Conservation (phyloP, 2,113 vertebrate genomes). For the Thamnophis sirtalis region DNA sequence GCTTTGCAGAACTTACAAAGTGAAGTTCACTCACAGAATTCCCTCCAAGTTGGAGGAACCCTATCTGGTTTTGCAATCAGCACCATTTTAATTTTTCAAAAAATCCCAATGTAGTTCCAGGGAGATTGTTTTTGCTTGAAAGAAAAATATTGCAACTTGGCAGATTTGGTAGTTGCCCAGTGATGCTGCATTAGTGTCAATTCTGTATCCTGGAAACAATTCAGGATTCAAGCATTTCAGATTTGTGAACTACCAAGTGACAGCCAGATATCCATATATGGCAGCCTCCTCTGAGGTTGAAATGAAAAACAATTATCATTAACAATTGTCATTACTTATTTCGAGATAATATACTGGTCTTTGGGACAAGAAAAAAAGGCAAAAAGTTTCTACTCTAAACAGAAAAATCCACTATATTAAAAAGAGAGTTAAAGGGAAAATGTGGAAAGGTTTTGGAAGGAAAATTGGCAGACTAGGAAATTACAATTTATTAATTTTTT, state of each 20-base stretch:
- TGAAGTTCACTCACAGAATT: neutral
- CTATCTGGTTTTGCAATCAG: neutral
- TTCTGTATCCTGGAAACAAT: neutral
- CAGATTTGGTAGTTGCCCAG: neutral
- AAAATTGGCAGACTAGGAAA: neutral
- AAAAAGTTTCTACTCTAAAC: neutral
- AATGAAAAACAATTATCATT: neutral
- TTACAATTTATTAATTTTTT: neutral
- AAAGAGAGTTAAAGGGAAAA: neutral
- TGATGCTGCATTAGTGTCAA: neutral
- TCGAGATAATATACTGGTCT: neutral
- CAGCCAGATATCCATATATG: neutral
- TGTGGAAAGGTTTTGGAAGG: neutral
- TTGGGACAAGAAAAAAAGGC: neutral
- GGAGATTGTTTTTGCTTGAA: neutral
- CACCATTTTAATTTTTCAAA: neutral
- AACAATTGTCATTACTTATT: neutral
- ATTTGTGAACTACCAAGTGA: neutral
- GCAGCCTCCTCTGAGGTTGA: neutral
- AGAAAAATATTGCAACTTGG: neutral
- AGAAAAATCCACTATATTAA: neutral
- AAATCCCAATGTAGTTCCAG: neutral
- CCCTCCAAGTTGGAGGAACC: neutral
- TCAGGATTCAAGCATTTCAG: neutral
- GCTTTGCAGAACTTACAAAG: neutral